A percentile compares a stretch with the other conserved stretches of the same genome.
Evolutionary conservation across 2,113 vertebrate genomes (phyloP).

Genomic region (Amazona guildingii): DNA sequence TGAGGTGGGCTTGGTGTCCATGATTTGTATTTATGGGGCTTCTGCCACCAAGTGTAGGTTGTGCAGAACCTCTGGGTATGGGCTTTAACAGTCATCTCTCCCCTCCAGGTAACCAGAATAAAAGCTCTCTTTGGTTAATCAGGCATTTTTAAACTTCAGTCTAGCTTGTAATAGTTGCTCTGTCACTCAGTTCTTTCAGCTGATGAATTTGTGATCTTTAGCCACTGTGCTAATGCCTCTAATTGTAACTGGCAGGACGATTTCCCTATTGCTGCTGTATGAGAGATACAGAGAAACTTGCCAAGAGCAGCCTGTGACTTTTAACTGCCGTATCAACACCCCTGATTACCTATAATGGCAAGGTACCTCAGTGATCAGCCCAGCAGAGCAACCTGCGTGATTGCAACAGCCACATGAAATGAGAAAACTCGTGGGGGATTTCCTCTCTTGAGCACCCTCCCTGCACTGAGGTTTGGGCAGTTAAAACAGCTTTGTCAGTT

Average conservation of each 20-base stretch:
- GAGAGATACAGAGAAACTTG: not conserved
- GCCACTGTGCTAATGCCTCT: not conserved
- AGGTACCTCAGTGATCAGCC: not conserved
- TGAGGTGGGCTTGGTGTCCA: not conserved
- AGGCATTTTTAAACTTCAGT: not conserved
- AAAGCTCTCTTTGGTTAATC: not conserved
- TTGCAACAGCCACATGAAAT: not conserved
- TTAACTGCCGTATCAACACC: not conserved
- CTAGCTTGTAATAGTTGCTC: not conserved
- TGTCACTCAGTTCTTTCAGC: not conserved
- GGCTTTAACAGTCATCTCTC: not conserved
- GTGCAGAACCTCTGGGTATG: not conserved
- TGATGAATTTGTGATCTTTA: constrained; percentile 38
- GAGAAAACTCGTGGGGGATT: not conserved
- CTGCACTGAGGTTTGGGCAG: not conserved
- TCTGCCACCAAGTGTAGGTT: not conserved
- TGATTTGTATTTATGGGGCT: not conserved
- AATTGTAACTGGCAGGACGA: constrained; percentile 33
- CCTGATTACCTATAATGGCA: not conserved
- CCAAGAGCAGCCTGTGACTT: not conserved
- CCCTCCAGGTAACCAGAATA: not conserved
- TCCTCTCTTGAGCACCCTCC: not conserved
- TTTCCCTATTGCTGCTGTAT: not conserved
- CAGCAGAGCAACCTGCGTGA: not conserved
- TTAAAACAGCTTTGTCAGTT: not conserved